phyloP scores from a whole-genome alignment of 1,140 invertebrate species.

The Drosophila bocqueti region DNA sequence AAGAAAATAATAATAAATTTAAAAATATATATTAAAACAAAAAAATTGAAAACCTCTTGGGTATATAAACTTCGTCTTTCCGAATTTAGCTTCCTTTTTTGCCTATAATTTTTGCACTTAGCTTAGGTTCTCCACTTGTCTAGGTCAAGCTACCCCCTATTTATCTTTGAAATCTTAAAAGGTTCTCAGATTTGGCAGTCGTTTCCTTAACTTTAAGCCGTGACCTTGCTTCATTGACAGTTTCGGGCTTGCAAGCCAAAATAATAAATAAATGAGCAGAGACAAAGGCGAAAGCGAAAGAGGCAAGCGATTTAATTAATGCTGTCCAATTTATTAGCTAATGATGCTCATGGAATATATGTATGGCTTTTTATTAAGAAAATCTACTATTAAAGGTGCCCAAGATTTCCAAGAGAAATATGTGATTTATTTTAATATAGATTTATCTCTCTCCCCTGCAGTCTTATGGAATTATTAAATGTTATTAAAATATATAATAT shows the following conservation, averaged over 20 bases:
- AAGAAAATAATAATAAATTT: too few species aligned
- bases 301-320: slow-evolving; percentile 23
- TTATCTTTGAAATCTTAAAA: slow-evolving; percentile 15
- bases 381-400: not conserved
- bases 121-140: not conserved
- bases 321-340: slow-evolving; percentile 20
- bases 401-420: not conserved
- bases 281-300: slow-evolving; percentile 23
- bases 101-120: not conserved
- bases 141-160: slow-evolving; percentile 3
- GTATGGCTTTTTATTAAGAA: too few species aligned
- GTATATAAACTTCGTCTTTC: too few species aligned
- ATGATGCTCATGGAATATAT: slow-evolving; percentile 10
- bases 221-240: slow-evolving; percentile 32
- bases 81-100: not conserved
- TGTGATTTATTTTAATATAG: too few species aligned
- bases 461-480: not conserved
- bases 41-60: too few species aligned
- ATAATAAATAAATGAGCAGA: slow-evolving; percentile 20
- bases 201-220: slow-evolving; percentile 15
- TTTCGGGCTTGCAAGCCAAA: slow-evolving; percentile 28
- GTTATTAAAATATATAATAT: not conserved
- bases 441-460: not conserved
- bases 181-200: slow-evolving; percentile 17
- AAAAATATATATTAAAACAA: too few species aligned